Base-by-base conservation (phyloP, 2,888 invertebrate species). In the Melangyna quadrimaculata region DNA sequence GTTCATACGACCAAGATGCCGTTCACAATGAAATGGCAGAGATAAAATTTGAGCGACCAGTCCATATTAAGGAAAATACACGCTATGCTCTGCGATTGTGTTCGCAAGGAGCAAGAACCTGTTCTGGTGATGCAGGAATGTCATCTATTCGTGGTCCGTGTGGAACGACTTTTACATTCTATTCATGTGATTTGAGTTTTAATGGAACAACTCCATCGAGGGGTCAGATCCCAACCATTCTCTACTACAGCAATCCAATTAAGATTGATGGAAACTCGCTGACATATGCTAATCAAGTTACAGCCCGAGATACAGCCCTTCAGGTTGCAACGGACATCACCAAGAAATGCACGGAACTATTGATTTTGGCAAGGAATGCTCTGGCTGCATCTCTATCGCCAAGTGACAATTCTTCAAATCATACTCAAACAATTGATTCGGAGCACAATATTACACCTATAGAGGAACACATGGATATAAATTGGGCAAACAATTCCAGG, bases 131-230 rank as follows among this genome's bases (percentile, higher is more conserved):
- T 92, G 96, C 97, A 29, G 99, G 99, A 0, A 92, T 98, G 84
- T 95, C 95, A 35, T 95, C 96, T 4, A 96, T 99, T 10, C 96
- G 97, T 89, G 98, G 98, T 8, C 97, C 97, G 0, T 98, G 99
- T 92, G 98, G 98, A 57, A 97, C 97, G 7, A 95, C 95, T 1
- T 98, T 99, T 92, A 95, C 96, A 59, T 99, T 97, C 91, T 95
- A 96, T 32, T 96, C 98, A 1, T 98, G 98, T 91, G 97, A 98
- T 12, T 93, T 98, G 55, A 98, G 98, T 91, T 97, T 97, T 91
- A 98, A 99, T 91, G 99, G 99, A n/a, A 99, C 99, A 0, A 98
- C 98, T 8, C 95, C 98, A 87, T 96, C 97, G 0, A 94, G 99
- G 71, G 99, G 99, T 10, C 99, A 99, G 93, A 95, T 99, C 89